Evolutionary conservation across 2,888 invertebrate species (phyloP).

Genomic region (Drosophila meridiana): DNA sequence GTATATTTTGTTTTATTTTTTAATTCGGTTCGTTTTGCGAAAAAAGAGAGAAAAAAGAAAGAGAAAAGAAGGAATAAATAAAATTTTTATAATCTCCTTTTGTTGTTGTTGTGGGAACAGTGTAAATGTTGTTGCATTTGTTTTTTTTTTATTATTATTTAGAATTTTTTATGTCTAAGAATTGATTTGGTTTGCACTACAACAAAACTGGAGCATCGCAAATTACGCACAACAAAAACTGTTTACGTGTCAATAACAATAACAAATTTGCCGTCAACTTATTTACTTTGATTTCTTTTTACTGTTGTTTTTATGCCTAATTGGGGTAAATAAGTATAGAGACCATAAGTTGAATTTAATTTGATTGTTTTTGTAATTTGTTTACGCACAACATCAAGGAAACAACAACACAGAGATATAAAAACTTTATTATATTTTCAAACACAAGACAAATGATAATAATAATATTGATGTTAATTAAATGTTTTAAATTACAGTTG

Average conservation of each 20-base stretch:
- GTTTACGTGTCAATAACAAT: slow-evolving; percentile 63
- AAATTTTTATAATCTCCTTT: slow-evolving; percentile 74
- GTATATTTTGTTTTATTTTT: slow-evolving; percentile 29
- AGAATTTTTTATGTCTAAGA: slow-evolving; percentile 19
- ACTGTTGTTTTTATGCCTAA: slow-evolving; percentile 18
- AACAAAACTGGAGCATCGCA: slow-evolving; percentile 52
- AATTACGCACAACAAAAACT: slow-evolving; percentile 63
- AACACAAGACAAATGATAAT: slow-evolving; percentile 36
- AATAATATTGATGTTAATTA: slow-evolving; percentile 38
- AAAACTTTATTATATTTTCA: slow-evolving; percentile 57
- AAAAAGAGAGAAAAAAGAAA: slow-evolving; percentile 77
- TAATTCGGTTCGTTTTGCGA: slow-evolving; percentile 37
- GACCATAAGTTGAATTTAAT: slow-evolving; percentile 41
- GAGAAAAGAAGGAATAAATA: slow-evolving; percentile 78
- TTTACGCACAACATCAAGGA: slow-evolving; percentile 79
- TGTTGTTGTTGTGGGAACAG: slow-evolving; percentile 11
- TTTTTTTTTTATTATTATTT: slow-evolving; percentile 18
- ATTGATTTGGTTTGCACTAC: slow-evolving; percentile 51
- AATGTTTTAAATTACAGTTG: slow-evolving; percentile 2
- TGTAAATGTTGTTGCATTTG: slow-evolving; percentile 47
- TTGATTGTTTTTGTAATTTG: slow-evolving; percentile 35
- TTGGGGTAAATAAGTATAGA: slow-evolving; percentile 45
- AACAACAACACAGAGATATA: slow-evolving; percentile 82
- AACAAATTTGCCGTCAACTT: slow-evolving; percentile 40
- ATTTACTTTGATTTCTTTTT: slow-evolving; percentile 21